Evolutionary conservation across 2,113 vertebrate genomes (phyloP).

Genomic region (Tapirus terrestris): DNA sequence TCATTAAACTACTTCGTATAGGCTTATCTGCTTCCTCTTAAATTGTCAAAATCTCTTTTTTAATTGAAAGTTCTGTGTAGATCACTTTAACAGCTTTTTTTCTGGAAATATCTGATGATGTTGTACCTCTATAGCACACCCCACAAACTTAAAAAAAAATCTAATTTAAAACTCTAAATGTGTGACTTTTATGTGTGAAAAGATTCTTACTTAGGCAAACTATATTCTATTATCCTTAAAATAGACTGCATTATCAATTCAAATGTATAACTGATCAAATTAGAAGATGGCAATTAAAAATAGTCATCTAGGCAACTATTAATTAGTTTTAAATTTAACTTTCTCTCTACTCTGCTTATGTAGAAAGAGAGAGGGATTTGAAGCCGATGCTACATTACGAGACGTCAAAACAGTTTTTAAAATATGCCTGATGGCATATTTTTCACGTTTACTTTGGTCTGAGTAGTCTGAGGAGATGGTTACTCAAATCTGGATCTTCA

Average conservation of each 20-base stretch:
- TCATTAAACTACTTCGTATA: slow-evolving; percentile 13
- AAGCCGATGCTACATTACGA: slow-evolving; percentile 23
- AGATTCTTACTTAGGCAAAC: slow-evolving; percentile 39
- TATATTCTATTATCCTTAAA: slow-evolving; percentile 55
- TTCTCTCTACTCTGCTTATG: slow-evolving; percentile 5
- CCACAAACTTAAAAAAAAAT: slow-evolving; percentile 34
- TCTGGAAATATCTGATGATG: slow-evolving; percentile 44
- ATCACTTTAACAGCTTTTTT: slow-evolving; percentile 42
- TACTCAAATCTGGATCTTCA: not conserved
- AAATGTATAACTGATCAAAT: slow-evolving; percentile 66
- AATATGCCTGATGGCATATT: not conserved
- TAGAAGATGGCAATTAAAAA: slow-evolving; percentile 62
- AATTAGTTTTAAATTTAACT: slow-evolving; percentile 60
- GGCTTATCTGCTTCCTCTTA: slow-evolving; percentile 40
- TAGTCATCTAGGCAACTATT: slow-evolving; percentile 42
- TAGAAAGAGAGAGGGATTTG: not conserved
- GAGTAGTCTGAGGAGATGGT: not conserved
- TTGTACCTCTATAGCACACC: not conserved
- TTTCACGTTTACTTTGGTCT: slow-evolving; percentile 10
- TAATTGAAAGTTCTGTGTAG: slow-evolving; percentile 21
- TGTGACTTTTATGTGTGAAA: slow-evolving; percentile 66
- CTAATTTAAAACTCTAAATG: slow-evolving; percentile 64
- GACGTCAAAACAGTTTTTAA: slow-evolving; percentile 51
- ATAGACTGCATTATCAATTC: slow-evolving; percentile 68
- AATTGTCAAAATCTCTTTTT: slow-evolving; percentile 59